Evolutionary conservation across 2,113 vertebrate species (phyloP).

Genomic region (Campylomormyrus numenius): DNA sequence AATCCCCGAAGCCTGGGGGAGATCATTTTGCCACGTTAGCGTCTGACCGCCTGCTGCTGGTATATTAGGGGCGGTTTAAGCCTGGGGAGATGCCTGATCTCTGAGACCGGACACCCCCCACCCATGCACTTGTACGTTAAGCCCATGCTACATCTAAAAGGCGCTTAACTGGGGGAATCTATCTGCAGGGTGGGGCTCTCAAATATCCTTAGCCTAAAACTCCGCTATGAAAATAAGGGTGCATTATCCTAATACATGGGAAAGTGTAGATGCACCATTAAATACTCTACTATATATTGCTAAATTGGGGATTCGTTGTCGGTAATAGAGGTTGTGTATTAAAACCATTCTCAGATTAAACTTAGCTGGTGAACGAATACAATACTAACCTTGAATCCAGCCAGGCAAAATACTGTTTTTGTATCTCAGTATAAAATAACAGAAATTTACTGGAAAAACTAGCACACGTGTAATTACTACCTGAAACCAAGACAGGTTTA

Average conservation of each 20-base stretch:
- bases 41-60: neutral
- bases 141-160: neutral
- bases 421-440: slow-evolving; percentile 35
- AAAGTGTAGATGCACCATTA: neutral
- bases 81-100: neutral
- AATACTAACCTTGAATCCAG: slow-evolving; percentile 17
- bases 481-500: slow-evolving; percentile 26
- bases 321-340: neutral
- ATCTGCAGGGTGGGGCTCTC: neutral
- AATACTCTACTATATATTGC: neutral
- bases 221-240: neutral
- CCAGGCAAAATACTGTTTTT: slow-evolving; percentile 28
- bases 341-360: neutral
- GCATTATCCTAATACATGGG: neutral
- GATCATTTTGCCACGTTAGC: neutral
- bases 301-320: neutral
- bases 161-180: neutral
- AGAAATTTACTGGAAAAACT: slow-evolving; percentile 8
- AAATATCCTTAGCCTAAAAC: neutral
- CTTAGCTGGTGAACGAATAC: neutral
- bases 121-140: neutral
- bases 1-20: neutral
- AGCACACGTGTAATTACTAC: slow-evolving; percentile 26
- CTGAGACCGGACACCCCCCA: neutral
- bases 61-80: neutral